These are phyloP conservation scores for Andrena dorsata DNA, from an alignment of 2,888 invertebrate species.

Conservation along the genomic window DNA sequence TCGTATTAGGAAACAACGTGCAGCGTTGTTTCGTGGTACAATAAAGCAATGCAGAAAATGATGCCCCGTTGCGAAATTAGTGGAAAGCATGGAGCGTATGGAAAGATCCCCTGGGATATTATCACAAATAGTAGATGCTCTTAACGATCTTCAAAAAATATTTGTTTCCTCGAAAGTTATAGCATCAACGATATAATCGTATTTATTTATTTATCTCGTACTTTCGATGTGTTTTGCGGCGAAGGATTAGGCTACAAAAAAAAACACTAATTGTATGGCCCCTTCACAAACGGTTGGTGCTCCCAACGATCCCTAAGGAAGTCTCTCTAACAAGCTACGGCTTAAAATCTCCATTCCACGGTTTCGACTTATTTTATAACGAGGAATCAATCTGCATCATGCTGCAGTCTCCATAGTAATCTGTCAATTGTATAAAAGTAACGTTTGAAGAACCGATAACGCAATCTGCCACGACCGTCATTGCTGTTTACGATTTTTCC, in stretches of 20 bases:
- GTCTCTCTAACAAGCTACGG: too few relatives aligned
- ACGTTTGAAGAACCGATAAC: neutral
- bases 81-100: neutral
- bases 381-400: neutral
- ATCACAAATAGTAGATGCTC: neutral
- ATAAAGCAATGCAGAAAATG: neutral
- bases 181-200: neutral
- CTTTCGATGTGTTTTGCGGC: neutral
- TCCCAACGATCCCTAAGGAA: too few relatives aligned
- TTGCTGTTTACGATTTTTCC: neutral
- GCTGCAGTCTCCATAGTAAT: neutral
- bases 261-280: too few relatives aligned
- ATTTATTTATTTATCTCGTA: neutral
- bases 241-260: neutral
- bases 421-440: neutral
- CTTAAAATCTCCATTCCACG: too few relatives aligned
- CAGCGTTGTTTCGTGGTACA: neutral
- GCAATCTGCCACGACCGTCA: too few relatives aligned
- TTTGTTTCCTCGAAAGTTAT: neutral
- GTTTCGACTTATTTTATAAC: neutral
- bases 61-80: neutral
- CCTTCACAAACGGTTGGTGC: too few relatives aligned
- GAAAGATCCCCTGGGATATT: too few relatives aligned
- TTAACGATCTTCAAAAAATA: neutral
- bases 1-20: neutral